Percentiles rank a stretch among this genome's conserved stretches.
phyloP scores from a whole-genome alignment of 2,797 vertebrate species.

The Chaunax sp. region DNA sequence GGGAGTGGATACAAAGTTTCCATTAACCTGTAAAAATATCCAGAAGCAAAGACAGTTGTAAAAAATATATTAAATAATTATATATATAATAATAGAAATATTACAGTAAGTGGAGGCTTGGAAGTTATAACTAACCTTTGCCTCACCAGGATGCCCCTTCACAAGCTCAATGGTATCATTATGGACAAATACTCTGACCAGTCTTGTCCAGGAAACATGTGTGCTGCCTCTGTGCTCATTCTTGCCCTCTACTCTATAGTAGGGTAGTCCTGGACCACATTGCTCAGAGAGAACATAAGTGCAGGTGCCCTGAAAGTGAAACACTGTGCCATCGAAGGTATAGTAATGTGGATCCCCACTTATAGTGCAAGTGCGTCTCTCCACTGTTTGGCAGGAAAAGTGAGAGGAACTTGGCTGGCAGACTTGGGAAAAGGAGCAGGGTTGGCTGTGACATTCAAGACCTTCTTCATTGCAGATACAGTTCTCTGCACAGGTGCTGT shows the following conservation, averaged over 20 bases:
- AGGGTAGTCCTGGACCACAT: constrained; percentile 43
- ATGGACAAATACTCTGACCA: constrained; percentile 74
- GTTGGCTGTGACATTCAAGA: constrained; percentile 56
- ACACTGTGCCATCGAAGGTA: constrained; percentile 74
- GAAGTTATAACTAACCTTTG: constrained; percentile 62
- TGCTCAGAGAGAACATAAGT: constrained; percentile 79
- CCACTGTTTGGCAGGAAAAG: constrained; percentile 64
- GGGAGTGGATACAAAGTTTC: constrained; percentile 60
- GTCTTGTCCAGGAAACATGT: constrained; percentile 67
- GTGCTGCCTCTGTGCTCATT: constrained; percentile 75
- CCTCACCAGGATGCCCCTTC: constrained; percentile 53
- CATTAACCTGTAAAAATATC: constrained; percentile 69
- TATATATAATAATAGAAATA: no score
- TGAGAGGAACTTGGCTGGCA: constrained; percentile 49
- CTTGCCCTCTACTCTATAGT: constrained; percentile 77
- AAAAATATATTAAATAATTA: neutral
- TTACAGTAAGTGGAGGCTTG: no score
- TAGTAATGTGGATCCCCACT: constrained; percentile 81
- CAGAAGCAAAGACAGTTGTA: neutral
- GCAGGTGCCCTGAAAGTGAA: constrained; percentile 82
- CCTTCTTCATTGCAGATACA: constrained; percentile 67
- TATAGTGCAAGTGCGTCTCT: constrained; percentile 67
- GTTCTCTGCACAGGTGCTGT: constrained; percentile 61
- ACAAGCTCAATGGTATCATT: constrained; percentile 73
- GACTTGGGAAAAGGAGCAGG: constrained; percentile 68